These are phyloP conservation scores for Portevinia maculata DNA, from an alignment of 2,888 invertebrate genomes.

Conservation along the genomic window DNA sequence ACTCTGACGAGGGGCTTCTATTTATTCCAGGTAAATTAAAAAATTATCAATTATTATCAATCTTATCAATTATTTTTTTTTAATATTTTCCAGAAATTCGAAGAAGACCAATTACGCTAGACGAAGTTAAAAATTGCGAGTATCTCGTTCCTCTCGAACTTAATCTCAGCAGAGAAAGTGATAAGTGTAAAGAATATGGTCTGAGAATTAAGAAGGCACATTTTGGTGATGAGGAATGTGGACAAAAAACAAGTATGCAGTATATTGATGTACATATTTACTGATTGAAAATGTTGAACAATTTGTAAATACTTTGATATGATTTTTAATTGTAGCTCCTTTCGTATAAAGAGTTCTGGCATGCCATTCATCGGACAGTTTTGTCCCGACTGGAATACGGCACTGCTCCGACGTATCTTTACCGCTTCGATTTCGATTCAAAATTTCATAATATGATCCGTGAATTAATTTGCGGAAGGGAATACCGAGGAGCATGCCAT, in stretches of 20 bases:
- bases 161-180: slow-evolving; percentile 74
- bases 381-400: slow-evolving; percentile 77
- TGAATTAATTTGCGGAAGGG: slow-evolving; percentile 77
- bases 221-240: slow-evolving; percentile 77
- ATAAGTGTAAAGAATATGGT: slow-evolving; percentile 44
- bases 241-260: slow-evolving; percentile 75
- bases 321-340: slow-evolving; percentile 76
- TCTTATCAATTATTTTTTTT: no score
- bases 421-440: slow-evolving; percentile 81
- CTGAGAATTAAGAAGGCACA: slow-evolving; percentile 75
- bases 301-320: background rate
- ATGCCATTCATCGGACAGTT: slow-evolving; percentile 78
- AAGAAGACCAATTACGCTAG: slow-evolving; percentile 78
- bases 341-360: slow-evolving; percentile 81
- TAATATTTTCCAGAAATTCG: slow-evolving; percentile 76
- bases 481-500: slow-evolving; percentile 79
- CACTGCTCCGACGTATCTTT: slow-evolving; percentile 78
- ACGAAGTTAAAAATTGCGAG: slow-evolving; percentile 69
- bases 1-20: slow-evolving; percentile 79
- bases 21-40: slow-evolving; percentile 42
- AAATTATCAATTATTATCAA: no score
- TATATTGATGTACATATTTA: slow-evolving; percentile 75
- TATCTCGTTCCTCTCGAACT: slow-evolving; percentile 78
- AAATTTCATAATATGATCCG: slow-evolving; percentile 80
- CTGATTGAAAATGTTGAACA: no score